Percentiles rank a stretch among this genome's conserved stretches.
Evolutionary conservation across 2,113 vertebrate genomes (phyloP).

Genomic region (Callipepla californica): DNA sequence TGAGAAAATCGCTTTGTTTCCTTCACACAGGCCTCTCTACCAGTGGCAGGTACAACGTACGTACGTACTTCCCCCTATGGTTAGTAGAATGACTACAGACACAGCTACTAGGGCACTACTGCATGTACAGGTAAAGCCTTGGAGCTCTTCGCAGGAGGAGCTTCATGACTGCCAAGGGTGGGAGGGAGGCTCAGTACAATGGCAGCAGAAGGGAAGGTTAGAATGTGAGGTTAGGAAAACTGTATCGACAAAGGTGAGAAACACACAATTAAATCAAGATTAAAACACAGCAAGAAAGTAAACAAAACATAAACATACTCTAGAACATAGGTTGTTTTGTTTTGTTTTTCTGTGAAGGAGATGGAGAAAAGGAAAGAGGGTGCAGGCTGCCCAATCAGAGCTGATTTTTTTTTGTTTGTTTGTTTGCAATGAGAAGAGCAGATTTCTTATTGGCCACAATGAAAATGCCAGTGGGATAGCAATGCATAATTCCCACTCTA

Average conservation of each 20-base stretch:
- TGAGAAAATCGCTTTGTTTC: constrained; percentile 73
- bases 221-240: constrained; percentile 49
- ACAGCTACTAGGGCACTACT: constrained; percentile 33
- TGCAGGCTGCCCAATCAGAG: background rate
- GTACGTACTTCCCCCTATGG: background rate
- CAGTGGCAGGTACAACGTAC: background rate
- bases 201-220: constrained; percentile 90
- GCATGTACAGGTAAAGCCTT: constrained; percentile 89
- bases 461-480: constrained; percentile 24
- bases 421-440: background rate
- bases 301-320: constrained; percentile 85
- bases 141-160: constrained; percentile 86
- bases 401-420: background rate
- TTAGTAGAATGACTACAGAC: constrained; percentile 70
- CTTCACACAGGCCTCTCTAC: background rate
- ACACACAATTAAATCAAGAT: constrained; percentile 75
- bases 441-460: constrained; percentile 32
- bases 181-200: constrained; percentile 93
- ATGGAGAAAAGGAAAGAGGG: background rate
- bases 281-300: constrained; percentile 74
- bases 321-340: constrained; percentile 71
- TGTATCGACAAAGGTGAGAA: constrained; percentile 66
- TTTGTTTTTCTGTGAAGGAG: background rate
- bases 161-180: constrained; percentile 67
- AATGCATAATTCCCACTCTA: constrained; percentile 37